Percentiles rank a stretch among this genome's conserved stretches.
Evolutionary conservation across 2,888 invertebrate species (phyloP).

Genomic region (Noctua janthe): DNA sequence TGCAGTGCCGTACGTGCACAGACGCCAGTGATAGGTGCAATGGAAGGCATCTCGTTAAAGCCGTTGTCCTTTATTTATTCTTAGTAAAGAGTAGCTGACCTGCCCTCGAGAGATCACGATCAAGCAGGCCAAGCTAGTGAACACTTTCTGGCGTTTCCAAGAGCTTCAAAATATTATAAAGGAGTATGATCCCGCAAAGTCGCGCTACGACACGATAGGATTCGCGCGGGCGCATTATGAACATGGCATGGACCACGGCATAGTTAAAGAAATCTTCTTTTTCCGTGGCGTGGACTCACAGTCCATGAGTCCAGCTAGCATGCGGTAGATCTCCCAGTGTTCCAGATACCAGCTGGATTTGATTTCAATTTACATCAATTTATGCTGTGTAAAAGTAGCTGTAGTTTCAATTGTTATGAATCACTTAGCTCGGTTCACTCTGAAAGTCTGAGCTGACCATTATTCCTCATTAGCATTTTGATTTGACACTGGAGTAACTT

Average conservation of each 20-base stretch:
- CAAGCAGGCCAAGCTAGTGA: neutral
- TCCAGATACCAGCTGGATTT: neutral
- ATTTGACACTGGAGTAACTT: conserved; percentile 50
- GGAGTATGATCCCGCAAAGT: neutral
- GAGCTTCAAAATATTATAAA: neutral
- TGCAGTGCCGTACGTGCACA: neutral
- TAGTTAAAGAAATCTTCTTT: neutral
- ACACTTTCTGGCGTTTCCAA: neutral
- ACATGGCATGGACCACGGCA: neutral
- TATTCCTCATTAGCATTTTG: conserved; percentile 23
- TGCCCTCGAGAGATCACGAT: neutral
- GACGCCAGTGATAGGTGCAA: neutral
- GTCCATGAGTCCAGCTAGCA: conserved; percentile 6
- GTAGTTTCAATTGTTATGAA: neutral
- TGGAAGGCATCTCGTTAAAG: neutral
- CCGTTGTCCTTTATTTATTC: neutral
- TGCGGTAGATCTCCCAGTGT: neutral
- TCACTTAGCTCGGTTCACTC: neutral
- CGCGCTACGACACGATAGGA: neutral
- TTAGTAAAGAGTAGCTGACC: neutral
- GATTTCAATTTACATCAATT: neutral
- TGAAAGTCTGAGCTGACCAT: neutral
- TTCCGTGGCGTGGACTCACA: neutral
- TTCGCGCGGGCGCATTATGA: neutral
- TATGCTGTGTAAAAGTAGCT: conserved; percentile 4